phyloP scores from a whole-genome alignment of 2,113 vertebrate genomes.

The Clinocottus analis region DNA sequence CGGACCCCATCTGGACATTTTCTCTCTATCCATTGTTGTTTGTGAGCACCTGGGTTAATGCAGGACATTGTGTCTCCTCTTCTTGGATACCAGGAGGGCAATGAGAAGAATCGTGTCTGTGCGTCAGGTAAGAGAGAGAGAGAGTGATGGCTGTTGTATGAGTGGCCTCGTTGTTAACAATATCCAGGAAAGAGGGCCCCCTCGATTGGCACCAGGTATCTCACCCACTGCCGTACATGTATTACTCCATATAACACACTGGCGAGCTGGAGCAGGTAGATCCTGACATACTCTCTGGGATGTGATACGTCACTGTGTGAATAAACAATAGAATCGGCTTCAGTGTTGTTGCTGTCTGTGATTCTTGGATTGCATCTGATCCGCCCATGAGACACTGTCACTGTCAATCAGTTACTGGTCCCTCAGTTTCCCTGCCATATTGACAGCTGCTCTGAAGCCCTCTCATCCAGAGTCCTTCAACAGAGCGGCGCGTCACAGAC shows the following conservation, averaged over 20 bases:
- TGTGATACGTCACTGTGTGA: slow-evolving; percentile 16
- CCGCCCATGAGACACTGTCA: slow-evolving; percentile 35
- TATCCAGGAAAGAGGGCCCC: neutral
- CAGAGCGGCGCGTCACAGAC: slow-evolving; percentile 42
- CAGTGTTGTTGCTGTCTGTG: neutral
- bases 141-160: too few species aligned
- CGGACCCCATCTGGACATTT: neutral
- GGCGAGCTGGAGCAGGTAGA: neutral
- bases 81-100: neutral
- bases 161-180: too few species aligned
- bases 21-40: neutral
- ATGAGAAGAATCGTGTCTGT: neutral
- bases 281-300: neutral
- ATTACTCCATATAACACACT: neutral
- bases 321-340: slow-evolving; percentile 34
- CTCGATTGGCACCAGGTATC: too few species aligned
- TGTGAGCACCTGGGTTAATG: neutral
- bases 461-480: slow-evolving; percentile 48
- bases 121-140: too few species aligned
- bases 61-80: neutral
- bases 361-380: slow-evolving; percentile 29
- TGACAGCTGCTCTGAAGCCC: slow-evolving; percentile 64
- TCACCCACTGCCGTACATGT: neutral
- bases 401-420: slow-evolving; percentile 49
- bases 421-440: slow-evolving; percentile 39